Evolutionary conservation across 2,888 invertebrate genomes (phyloP), one percentile per base, ranked within the genome.

Genomic region (Apamea sordens): DNA sequence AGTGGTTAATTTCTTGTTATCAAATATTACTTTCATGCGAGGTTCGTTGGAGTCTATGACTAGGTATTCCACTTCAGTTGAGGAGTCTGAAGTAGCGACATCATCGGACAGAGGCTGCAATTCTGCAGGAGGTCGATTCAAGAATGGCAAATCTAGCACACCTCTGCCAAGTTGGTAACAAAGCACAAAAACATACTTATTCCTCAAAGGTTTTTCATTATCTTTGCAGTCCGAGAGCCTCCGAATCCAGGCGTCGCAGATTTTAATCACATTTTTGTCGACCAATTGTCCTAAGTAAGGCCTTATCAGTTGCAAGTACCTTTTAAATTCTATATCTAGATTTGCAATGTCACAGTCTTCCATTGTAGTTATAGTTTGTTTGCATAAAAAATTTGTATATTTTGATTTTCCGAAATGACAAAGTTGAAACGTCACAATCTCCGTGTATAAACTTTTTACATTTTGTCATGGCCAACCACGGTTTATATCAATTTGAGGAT

Each of bases 211-310:
- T 89, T 95, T 96, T 80, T 97, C 96, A 15, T 89, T 85, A 3
- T 92, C 92, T 5, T 89, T 89, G 72, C 94, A 94, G 67, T 89
- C 86, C 0, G 94, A 94, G 0, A 97, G 91, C 79, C 93, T 93
- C 77, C 94, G 92, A n/a, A 97, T 94, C 96, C 96, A 97, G 6
- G 94, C 91, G 76, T 94, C 94, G 83, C 96, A 96, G 10, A 94
- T 89, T 44, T 92, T 90, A 11, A 95, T 94, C 8, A 93, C 90
- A 61, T 94, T 91, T 68, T 92, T 84, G 68, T 96, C 93, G 5
- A 91, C 88, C 18, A 96, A 84, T 82, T 95, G 94, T 28, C 87
- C 89, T 61, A 96, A 87, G 85, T 95, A 94, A 1, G 96, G 94
- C 79, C 93, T 89, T 85, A 96, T 87, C 56, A 96, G 94, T 90